Conservation (phyloP, 2,113 vertebrate species). For the Acrocephalus arundinaceus region DNA sequence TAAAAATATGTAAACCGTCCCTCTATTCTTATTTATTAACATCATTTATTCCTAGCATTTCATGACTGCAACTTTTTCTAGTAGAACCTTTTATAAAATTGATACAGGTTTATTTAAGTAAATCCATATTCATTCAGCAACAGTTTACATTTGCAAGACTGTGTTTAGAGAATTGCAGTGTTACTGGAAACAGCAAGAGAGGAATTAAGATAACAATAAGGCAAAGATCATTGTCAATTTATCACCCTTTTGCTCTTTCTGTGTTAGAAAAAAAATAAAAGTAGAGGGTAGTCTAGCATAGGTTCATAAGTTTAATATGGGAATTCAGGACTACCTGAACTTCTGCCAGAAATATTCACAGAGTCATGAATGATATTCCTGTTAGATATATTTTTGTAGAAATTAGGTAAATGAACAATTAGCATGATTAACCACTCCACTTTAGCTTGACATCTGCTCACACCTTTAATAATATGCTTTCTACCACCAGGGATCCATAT, state of each 20-base stretch:
- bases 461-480: background rate
- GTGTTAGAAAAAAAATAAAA: background rate
- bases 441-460: background rate
- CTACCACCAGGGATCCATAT: background rate
- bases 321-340: background rate
- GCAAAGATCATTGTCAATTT: background rate
- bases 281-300: background rate
- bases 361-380: background rate
- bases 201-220: background rate
- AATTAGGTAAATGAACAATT: conserved; percentile 10
- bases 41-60: background rate
- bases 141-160: background rate
- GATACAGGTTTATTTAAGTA: background rate
- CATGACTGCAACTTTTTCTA: background rate
- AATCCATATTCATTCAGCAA: background rate
- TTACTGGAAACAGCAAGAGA: background rate
- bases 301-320: background rate
- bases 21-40: background rate
- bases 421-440: background rate
- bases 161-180: background rate
- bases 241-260: background rate
- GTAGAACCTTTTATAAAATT: background rate
- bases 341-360: background rate
- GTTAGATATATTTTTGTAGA: background rate
- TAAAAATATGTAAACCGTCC: background rate